Conservation (phyloP, 2,113 vertebrate genomes). For the Microcebus murinus region DNA sequence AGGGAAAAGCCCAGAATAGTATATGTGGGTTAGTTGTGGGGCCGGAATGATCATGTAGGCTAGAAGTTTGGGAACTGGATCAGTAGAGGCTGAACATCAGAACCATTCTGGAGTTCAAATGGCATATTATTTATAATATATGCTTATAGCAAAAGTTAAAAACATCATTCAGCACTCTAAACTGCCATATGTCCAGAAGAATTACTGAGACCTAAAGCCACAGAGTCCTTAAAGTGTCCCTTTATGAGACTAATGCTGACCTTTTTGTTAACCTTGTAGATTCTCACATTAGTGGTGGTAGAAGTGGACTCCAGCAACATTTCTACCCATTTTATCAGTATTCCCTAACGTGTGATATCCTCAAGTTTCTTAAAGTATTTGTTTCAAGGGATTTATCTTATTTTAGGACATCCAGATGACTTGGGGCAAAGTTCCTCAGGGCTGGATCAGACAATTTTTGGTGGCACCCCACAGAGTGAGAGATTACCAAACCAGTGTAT, state of each 20-base stretch:
- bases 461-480: not conserved
- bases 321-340: not conserved
- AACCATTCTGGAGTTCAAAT: not conserved
- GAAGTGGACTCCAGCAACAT: not conserved
- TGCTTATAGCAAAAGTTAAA: slow-evolving; percentile 1
- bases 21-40: not conserved
- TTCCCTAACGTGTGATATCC: not conserved
- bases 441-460: not conserved
- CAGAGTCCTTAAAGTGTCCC: not conserved
- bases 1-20: slow-evolving; percentile 8
- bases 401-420: not conserved
- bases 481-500: not conserved
- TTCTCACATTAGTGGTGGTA: not conserved
- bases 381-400: not conserved
- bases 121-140: not conserved
- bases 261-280: not conserved
- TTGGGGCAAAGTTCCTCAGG: not conserved
- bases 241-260: not conserved
- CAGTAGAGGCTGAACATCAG: not conserved
- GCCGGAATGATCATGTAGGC: not conserved
- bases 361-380: not conserved
- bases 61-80: not conserved
- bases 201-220: not conserved
- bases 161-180: not conserved
- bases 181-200: not conserved